Evolutionary conservation across 2,113 vertebrate species (phyloP).

Genomic region (Carassius carassius): DNA sequence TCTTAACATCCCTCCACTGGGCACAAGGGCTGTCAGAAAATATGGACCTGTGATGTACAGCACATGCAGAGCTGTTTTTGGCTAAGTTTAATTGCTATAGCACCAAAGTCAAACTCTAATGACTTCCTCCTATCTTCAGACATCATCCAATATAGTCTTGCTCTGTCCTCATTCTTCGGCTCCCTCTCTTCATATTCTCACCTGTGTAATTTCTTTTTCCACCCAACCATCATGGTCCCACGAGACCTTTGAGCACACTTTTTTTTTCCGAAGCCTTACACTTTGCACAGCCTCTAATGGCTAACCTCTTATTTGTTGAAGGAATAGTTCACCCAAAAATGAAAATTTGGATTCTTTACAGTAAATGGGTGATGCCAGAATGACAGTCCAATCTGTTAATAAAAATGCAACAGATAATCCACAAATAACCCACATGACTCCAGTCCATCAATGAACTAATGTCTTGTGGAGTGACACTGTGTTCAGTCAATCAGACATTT

Average conservation of each 20-base stretch:
- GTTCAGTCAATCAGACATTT: too few relatives aligned
- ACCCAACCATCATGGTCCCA: background rate
- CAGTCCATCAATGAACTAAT: too few relatives aligned
- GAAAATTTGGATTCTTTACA: too few relatives aligned
- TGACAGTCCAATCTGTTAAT: too few relatives aligned
- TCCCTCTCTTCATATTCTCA: background rate
- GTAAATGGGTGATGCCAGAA: too few relatives aligned
- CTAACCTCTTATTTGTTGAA: too few relatives aligned
- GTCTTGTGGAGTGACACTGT: too few relatives aligned
- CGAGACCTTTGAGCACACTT: background rate
- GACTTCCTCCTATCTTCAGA: conserved; percentile 33
- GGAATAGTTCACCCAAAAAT: too few relatives aligned
- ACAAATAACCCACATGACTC: too few relatives aligned
- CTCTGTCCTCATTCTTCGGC: background rate
- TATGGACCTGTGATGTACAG: background rate
- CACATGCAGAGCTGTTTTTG: conserved; percentile 22
- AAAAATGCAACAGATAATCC: too few relatives aligned
- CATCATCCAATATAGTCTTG: background rate
- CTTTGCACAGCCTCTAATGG: background rate
- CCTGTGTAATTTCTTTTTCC: background rate
- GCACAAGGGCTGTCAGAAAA: background rate
- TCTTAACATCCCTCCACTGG: background rate
- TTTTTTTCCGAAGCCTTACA: background rate
- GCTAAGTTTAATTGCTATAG: background rate
- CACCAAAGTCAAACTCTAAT: conserved; percentile 30